Evolutionary conservation across 2,888 invertebrate genomes (phyloP).

Genomic region (Tyria jacobaeae): DNA sequence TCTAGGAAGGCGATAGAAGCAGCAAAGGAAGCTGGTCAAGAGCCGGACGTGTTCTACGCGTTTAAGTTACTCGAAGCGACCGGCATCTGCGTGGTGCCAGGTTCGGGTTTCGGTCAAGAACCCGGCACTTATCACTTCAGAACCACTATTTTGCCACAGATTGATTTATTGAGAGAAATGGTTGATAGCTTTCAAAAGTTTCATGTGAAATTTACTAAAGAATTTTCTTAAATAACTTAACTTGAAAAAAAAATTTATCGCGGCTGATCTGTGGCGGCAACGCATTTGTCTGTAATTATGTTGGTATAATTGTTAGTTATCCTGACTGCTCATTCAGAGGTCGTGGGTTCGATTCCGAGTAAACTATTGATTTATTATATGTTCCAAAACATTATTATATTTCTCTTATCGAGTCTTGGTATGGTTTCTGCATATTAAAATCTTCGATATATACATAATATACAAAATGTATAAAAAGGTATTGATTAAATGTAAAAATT

Average conservation of each 20-base stretch:
- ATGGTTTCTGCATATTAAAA: too few species aligned
- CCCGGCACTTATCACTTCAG: constrained; percentile 22
- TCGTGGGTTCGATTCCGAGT: background rate
- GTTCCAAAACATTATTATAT: too few species aligned
- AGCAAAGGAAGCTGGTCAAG: constrained; percentile 90
- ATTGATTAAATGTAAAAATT: too few species aligned
- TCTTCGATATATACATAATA: too few species aligned
- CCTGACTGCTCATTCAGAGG: background rate
- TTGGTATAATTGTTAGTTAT: too few species aligned
- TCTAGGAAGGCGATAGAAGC: constrained; percentile 93
- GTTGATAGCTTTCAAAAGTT: constrained; percentile 12
- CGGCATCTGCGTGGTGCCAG: constrained; percentile 62
- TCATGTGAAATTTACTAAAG: constrained; percentile 12
- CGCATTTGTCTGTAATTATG: too few species aligned
- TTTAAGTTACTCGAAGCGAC: constrained; percentile 94
- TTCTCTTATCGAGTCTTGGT: too few species aligned
- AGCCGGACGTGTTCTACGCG: constrained; percentile 95
- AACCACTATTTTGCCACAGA: constrained; percentile 20
- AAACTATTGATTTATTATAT: too few species aligned
- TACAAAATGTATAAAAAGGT: too few species aligned
- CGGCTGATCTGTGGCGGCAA: too few species aligned
- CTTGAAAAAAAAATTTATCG: too few species aligned
- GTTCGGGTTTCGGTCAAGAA: constrained; percentile 15
- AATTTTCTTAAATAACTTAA: constrained; percentile 18
- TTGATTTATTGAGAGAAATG: constrained; percentile 6